A percentile compares a stretch with the other conserved stretches of the same genome.
Evolutionary conservation across 2,113 vertebrate species (phyloP).

Genomic region (Shinisaurus crocodilurus): DNA sequence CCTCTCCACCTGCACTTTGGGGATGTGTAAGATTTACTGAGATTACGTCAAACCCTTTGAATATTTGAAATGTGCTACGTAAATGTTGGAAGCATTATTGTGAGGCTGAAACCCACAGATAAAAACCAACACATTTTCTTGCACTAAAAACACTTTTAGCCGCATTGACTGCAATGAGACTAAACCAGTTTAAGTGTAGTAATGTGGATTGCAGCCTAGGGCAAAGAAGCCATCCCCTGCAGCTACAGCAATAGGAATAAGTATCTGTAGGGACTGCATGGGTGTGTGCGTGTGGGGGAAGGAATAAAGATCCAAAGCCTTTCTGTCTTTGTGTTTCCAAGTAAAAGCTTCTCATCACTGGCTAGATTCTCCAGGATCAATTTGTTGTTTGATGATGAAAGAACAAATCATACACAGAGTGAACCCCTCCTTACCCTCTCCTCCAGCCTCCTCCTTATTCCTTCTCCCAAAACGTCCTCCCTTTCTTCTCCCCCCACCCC

Average conservation of each 20-base stretch:
- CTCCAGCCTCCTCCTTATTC: too few species aligned
- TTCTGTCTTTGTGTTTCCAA: neutral
- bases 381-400: neutral
- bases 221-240: conserved; percentile 10
- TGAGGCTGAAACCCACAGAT: too few species aligned
- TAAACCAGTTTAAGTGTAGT: neutral
- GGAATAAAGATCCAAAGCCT: neutral
- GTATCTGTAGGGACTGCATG: neutral
- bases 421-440: neutral
- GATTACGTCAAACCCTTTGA: too few species aligned
- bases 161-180: neutral
- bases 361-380: neutral
- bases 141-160: neutral
- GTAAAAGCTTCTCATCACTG: neutral
- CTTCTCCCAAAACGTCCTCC: neutral
- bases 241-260: neutral
- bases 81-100: neutral
- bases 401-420: neutral
- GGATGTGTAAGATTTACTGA: neutral
- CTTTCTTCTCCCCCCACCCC: neutral
- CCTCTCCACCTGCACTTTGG: neutral
- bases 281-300: too few species aligned
- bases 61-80: neutral
- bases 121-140: neutral
- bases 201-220: neutral